Base-by-base conservation (phyloP, 2,113 vertebrate genomes). In the Gobiocypris rarus region DNA sequence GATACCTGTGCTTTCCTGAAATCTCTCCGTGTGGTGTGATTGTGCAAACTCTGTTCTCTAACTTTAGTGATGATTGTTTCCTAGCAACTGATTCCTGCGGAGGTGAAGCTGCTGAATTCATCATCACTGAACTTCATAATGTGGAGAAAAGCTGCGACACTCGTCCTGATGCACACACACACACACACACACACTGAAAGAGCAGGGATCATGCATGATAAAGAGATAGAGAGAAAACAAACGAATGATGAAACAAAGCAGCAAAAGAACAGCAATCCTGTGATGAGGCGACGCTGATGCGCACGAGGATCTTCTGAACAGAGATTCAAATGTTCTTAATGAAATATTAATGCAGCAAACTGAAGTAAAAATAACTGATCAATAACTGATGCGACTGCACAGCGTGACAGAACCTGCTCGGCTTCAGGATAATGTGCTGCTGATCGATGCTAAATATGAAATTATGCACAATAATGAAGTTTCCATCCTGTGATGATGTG, bases 11-110 rank as follows among this genome's bases (percentile, higher is more conserved):
- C 14, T 59, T 58, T 58, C 8, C 1, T 1, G 19, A 67, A 31
- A 67, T 15, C 50, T 54, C 22, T 58, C 22, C 17, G 4, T 67
- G n/a, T 38, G 1, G 1, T 67, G 19, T 38, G 38, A 38, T 67
- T 67, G 31, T 22, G 17, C 28, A 34, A 19, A 67, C 61, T 31
- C 26, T 22, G 2, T 41, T 59, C n/a, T 58, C 43, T 74, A 61
- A 83, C 69, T 74, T 83, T 48, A 70, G 22, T 13, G 26, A 34
- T 75, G 26, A 75, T 73, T 3, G 81, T 83, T 75, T 83, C 81
- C 81, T 83, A 83, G 81, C 81, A 75, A 83, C 81, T 56, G 31
- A 82, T 70, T 82, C 48, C 50, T 28, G 17, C 17, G 11, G 45
- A 31, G 26, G 14, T 28, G 45, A 50, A 31, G 7, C 71, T 74